A percentile compares a stretch with the other conserved stretches of the same genome.
phyloP scores from a whole-genome alignment of 2,797 vertebrate genomes.

The Paratrypauchen microcephalus region DNA sequence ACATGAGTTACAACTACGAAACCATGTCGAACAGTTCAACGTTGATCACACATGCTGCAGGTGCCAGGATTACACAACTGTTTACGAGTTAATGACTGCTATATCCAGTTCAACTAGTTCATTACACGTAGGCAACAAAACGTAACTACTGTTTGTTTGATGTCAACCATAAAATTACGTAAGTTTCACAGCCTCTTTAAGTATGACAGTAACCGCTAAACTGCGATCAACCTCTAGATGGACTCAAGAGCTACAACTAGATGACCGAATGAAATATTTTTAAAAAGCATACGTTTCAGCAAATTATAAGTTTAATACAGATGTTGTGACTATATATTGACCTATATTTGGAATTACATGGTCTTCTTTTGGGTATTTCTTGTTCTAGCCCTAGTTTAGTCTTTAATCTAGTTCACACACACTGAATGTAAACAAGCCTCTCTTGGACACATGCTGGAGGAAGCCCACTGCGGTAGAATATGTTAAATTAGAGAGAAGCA shows the following conservation, averaged over 20 bases:
- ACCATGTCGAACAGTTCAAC: no score
- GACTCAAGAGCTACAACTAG: not conserved
- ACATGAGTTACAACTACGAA: not conserved
- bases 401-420: constrained; percentile 29
- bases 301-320: not conserved
- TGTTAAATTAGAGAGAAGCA: constrained; percentile 32
- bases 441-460: constrained; percentile 37
- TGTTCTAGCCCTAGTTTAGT: not conserved
- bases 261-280: not conserved
- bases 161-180: no score
- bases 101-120: no score
- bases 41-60: no score
- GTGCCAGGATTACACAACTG: no score
- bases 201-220: not conserved
- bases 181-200: no score
- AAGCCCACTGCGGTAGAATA: constrained; percentile 26
- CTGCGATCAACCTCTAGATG: not conserved
- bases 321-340: not conserved
- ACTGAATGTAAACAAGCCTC: constrained; percentile 71
- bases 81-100: no score
- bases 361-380: not conserved
- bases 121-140: no score
- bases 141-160: no score
- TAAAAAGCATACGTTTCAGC: not conserved
- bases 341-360: not conserved